Percentiles rank a stretch among this genome's conserved stretches.
Conservation (phyloP, 2,888 invertebrate genomes). For the Eristalis tenax region DNA sequence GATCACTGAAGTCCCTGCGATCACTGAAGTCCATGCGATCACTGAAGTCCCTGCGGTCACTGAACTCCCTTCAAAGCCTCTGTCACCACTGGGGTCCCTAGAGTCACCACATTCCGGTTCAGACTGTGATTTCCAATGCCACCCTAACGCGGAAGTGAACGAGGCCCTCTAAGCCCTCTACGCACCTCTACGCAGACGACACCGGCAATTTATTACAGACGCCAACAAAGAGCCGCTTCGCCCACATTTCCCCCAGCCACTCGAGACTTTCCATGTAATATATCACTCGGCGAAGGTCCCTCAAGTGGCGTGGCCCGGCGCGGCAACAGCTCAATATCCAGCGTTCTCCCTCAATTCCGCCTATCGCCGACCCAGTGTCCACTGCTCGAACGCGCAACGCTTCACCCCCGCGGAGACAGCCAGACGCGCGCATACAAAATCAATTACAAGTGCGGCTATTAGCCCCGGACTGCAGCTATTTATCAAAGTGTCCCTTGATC, state of each 20-base stretch:
- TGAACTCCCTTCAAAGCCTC: too few relatives aligned
- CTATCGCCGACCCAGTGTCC: constrained; percentile 25
- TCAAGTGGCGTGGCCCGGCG: neutral
- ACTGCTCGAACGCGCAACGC: constrained; percentile 41
- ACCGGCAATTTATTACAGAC: constrained; percentile 41
- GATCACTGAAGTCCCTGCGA: neutral
- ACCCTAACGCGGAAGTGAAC: constrained; percentile 21
- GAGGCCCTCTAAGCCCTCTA: neutral
- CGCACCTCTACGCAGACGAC: constrained; percentile 27
- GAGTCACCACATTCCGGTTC: too few relatives aligned
- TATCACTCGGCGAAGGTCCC: constrained; percentile 46
- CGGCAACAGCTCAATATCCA: constrained; percentile 13
- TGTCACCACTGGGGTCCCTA: too few relatives aligned
- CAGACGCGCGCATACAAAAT: constrained; percentile 64
- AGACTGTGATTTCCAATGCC: neutral
- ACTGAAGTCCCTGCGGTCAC: neutral
- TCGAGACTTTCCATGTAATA: constrained; percentile 42
- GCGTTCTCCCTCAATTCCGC: neutral
- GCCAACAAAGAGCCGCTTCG: constrained; percentile 46
- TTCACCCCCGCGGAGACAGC: constrained; percentile 66
- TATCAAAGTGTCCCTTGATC: constrained; percentile 68
- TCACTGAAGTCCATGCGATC: neutral
- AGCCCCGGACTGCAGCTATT: constrained; percentile 55
- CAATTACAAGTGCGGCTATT: constrained; percentile 69
- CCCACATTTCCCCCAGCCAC: constrained; percentile 24